These are phyloP conservation scores for Pogonophryne albipinna DNA, from an alignment of 2,797 vertebrate species.

Conservation along the genomic window DNA sequence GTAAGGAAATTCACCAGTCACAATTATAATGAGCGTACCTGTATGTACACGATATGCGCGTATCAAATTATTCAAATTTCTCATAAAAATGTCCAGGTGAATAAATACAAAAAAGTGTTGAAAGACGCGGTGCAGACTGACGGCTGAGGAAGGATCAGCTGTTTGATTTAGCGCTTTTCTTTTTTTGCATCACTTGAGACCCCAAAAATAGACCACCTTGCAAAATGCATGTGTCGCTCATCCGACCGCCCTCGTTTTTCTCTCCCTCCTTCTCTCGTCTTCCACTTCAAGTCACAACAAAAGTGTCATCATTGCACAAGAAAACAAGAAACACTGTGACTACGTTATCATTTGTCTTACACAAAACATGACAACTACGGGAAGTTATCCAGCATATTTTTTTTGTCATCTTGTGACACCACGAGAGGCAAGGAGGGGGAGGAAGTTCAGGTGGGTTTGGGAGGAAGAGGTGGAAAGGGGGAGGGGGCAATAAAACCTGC, in stretches of 20 bases:
- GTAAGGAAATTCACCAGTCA: conserved; percentile 84
- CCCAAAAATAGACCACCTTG: conserved; percentile 22
- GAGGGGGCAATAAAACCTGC: conserved; percentile 71
- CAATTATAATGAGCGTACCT: conserved; percentile 82
- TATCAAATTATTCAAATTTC: conserved; percentile 76
- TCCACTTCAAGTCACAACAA: conserved; percentile 85
- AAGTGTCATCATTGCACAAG: conserved; percentile 90
- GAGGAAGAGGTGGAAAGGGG: conserved; percentile 82
- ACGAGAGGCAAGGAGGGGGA: conserved; percentile 85
- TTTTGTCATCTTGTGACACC: conserved; percentile 82
- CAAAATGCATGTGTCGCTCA: conserved; percentile 50
- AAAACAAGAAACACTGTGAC: conserved; percentile 90
- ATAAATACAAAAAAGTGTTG: conserved; percentile 91
- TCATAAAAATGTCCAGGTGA: conserved; percentile 87
- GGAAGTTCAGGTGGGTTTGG: conserved; percentile 74
- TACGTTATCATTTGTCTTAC: conserved; percentile 79
- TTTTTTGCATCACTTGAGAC: conserved; percentile 83
- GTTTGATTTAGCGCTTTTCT: conserved; percentile 74
- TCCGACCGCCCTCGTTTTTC: conserved; percentile 36
- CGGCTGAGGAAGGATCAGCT: conserved; percentile 88
- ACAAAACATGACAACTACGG: conserved; percentile 86
- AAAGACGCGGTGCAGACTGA: conserved; percentile 87
- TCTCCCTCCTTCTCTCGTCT: conserved; percentile 68
- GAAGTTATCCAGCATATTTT: conserved; percentile 88
- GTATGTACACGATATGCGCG: conserved; percentile 89